Evolutionary conservation across 2,888 invertebrate genomes (phyloP).

Genomic region (Lumbricus terrestris): DNA sequence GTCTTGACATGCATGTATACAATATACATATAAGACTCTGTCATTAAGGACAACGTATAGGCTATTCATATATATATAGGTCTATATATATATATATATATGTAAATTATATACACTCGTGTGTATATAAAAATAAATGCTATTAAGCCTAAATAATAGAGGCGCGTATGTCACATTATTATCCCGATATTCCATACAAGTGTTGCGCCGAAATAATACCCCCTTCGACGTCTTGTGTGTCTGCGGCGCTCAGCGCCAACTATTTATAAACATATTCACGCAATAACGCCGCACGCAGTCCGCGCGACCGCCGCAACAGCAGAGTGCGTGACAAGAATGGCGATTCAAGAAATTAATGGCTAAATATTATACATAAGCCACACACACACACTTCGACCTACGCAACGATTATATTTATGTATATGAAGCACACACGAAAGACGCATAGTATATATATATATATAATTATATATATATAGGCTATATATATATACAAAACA

Average conservation of each 20-base stretch:
- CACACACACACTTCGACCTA: background rate
- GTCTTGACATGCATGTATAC: background rate
- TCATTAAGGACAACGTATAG: background rate
- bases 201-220: background rate
- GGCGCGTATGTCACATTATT: background rate
- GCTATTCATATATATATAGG: background rate
- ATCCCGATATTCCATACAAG: conserved; percentile 3
- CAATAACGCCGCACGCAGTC: background rate
- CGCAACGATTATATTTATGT: background rate
- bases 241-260: background rate
- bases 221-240: background rate
- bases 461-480: background rate
- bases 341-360: background rate
- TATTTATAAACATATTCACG: background rate
- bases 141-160: background rate
- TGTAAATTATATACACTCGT: too few relatives aligned
- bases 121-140: background rate
- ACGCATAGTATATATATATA: background rate
- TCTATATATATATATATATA: too few relatives aligned
- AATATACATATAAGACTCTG: background rate
- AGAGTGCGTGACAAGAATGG: background rate
- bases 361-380: conserved; percentile 3
- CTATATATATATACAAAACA: background rate
- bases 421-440: background rate
- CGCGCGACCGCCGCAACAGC: too few relatives aligned